phyloP scores from a whole-genome alignment of 2,888 invertebrate species.

The Hypolimnas misippus region DNA sequence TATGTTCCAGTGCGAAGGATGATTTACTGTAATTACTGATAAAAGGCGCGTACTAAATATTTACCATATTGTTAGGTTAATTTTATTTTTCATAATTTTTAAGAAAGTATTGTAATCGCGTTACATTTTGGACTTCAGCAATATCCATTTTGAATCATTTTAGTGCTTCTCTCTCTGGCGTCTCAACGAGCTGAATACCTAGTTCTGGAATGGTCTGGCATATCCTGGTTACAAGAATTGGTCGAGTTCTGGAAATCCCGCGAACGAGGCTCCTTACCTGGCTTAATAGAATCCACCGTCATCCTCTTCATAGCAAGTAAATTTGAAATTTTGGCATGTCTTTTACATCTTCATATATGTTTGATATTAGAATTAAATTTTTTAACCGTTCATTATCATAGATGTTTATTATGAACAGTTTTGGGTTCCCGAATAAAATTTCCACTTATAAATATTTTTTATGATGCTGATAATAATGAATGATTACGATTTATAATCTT shows the following conservation, averaged over 20 bases:
- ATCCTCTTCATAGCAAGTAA: slow-evolving; percentile 95
- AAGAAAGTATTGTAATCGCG: too few species aligned
- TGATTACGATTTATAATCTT: too few species aligned
- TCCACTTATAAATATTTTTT: too few species aligned
- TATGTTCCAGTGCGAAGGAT: too few species aligned
- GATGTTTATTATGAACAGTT: too few species aligned
- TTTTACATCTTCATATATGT: neutral
- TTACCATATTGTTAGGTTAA: slow-evolving; percentile 1
- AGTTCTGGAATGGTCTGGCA: slow-evolving; percentile 90
- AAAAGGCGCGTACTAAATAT: neutral
- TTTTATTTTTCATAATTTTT: too few species aligned
- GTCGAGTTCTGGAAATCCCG: slow-evolving; percentile 90
- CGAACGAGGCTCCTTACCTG: slow-evolving; percentile 91
- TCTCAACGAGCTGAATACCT: slow-evolving; percentile 95
- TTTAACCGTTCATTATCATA: too few species aligned
- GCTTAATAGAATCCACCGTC: slow-evolving; percentile 92
- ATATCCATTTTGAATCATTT: neutral
- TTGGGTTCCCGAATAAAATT: too few species aligned
- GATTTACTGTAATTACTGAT: slow-evolving; percentile 3
- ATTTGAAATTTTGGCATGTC: slow-evolving; percentile 67
- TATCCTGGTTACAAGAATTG: slow-evolving; percentile 89
- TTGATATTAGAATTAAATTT: too few species aligned
- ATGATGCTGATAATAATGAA: too few species aligned
- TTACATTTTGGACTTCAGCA: too few species aligned
- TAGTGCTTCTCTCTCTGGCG: slow-evolving; percentile 96